A percentile compares a stretch with the other conserved stretches of the same genome.
Evolutionary conservation across 2,888 invertebrate genomes (phyloP).

Genomic region (Scaptomyza parva): DNA sequence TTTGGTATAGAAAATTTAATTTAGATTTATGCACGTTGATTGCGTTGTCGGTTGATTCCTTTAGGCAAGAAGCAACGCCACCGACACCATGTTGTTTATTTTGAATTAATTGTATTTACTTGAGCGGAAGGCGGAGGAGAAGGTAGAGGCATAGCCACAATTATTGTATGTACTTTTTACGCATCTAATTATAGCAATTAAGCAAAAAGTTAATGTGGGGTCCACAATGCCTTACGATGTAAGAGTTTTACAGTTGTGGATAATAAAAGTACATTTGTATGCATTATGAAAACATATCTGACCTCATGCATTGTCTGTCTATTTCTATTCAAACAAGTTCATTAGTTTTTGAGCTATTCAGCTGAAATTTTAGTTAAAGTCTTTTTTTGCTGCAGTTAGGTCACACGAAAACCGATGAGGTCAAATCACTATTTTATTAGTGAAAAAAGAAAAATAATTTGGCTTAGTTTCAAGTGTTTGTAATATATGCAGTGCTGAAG

Average conservation of each 20-base stretch:
- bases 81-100: slow-evolving; percentile 34
- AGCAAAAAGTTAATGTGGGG: not conserved
- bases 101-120: slow-evolving; percentile 41
- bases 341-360: too few species aligned
- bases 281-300: too few species aligned
- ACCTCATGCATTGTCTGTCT: too few species aligned
- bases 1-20: slow-evolving; percentile 31
- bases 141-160: not conserved
- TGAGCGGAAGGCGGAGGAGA: not conserved
- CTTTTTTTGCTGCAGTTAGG: too few species aligned
- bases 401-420: too few species aligned
- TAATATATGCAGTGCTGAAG: too few species aligned
- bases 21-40: slow-evolving; percentile 53
- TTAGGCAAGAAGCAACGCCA: not conserved
- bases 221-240: not conserved
- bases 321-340: too few species aligned
- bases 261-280: not conserved
- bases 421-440: too few species aligned
- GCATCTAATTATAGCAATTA: slow-evolving; percentile 23
- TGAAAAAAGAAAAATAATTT: too few species aligned
- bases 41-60: slow-evolving; percentile 21
- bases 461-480: too few species aligned
- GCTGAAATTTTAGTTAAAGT: too few species aligned
- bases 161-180: slow-evolving; percentile 26
- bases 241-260: too few species aligned